phyloP scores from a whole-genome alignment of 2,888 invertebrate species.

The Trissolcus brochymenae region DNA sequence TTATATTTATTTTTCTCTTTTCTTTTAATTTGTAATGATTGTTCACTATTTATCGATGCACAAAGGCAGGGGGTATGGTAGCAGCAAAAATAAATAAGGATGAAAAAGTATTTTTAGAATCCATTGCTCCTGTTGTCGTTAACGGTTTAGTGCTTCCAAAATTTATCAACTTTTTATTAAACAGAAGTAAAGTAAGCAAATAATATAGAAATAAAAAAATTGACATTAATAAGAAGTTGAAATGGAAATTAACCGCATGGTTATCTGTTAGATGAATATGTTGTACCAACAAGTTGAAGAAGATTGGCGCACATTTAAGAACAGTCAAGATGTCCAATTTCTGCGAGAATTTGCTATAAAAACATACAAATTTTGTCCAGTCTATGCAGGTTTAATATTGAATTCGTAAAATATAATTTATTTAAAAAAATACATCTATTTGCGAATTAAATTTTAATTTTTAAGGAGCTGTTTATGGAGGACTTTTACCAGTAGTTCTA shows the following conservation, averaged over 20 bases:
- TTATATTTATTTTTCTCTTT: too few species aligned
- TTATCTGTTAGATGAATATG: constrained; percentile 17
- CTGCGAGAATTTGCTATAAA: constrained; percentile 16
- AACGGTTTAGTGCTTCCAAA: constrained; percentile 39
- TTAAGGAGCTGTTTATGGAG: constrained; percentile 36
- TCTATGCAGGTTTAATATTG: constrained; percentile 38
- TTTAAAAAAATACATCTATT: background rate
- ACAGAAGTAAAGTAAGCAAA: constrained; percentile 33
- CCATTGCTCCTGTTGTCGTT: constrained; percentile 41
- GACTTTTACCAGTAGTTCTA: constrained; percentile 34
- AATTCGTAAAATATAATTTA: background rate
- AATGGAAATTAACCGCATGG: background rate
- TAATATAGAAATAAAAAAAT: background rate
- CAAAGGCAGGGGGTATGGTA: constrained; percentile 44
- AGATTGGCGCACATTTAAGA: constrained; percentile 26
- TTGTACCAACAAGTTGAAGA: constrained; percentile 23
- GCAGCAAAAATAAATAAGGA: constrained; percentile 18
- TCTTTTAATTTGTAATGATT: background rate
- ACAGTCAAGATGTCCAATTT: constrained; percentile 15
- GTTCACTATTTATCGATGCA: background rate
- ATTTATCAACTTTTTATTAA: constrained; percentile 31
- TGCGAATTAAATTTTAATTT: background rate
- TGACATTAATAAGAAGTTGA: background rate
- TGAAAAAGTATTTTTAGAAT: constrained; percentile 37
- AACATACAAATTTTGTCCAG: constrained; percentile 18